Evolutionary conservation across 2,888 invertebrate species (phyloP).

Genomic region (Nomada fabriciana): DNA sequence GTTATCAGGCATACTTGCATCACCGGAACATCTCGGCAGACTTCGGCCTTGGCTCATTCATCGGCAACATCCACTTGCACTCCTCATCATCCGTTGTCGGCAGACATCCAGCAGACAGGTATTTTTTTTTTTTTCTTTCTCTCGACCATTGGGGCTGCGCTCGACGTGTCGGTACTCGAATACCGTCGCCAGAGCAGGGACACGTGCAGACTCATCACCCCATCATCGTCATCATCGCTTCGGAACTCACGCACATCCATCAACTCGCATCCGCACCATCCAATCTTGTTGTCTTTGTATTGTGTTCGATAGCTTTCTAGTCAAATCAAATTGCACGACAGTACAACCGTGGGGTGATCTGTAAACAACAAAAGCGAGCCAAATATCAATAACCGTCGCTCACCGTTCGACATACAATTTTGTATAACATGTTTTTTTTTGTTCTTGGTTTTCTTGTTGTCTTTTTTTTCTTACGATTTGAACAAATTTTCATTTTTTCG

Average conservation of each 20-base stretch:
- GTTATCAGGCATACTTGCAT: conserved; percentile 73
- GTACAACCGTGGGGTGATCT: conserved; percentile 83
- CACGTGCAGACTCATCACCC: conserved; percentile 80
- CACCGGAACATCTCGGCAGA: conserved; percentile 65
- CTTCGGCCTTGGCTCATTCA: conserved; percentile 75
- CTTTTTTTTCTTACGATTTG: conserved; percentile 9
- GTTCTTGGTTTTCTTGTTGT: conserved; percentile 4
- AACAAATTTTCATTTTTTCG: conserved; percentile 11
- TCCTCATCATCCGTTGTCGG: conserved; percentile 75
- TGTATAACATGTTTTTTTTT: conserved; percentile 4
- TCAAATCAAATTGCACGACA: conserved; percentile 83
- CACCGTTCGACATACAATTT: conserved; percentile 37
- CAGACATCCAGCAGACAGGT: conserved; percentile 73
- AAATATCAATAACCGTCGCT: conserved; percentile 73
- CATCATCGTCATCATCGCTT: conserved; percentile 76
- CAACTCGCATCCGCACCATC: conserved; percentile 84
- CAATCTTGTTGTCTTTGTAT: conserved; percentile 84
- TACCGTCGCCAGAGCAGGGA: conserved; percentile 76
- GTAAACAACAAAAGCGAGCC: conserved; percentile 83
- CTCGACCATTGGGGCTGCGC: conserved; percentile 67
- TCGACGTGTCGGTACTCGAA: conserved; percentile 68
- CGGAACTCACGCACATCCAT: conserved; percentile 84
- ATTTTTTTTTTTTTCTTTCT: conserved; percentile 60
- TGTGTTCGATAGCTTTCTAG: conserved; percentile 84
- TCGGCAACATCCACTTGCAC: conserved; percentile 78